Evolutionary conservation across 1,140 invertebrate species (phyloP).

Genomic region (Euglossa dilemma): DNA sequence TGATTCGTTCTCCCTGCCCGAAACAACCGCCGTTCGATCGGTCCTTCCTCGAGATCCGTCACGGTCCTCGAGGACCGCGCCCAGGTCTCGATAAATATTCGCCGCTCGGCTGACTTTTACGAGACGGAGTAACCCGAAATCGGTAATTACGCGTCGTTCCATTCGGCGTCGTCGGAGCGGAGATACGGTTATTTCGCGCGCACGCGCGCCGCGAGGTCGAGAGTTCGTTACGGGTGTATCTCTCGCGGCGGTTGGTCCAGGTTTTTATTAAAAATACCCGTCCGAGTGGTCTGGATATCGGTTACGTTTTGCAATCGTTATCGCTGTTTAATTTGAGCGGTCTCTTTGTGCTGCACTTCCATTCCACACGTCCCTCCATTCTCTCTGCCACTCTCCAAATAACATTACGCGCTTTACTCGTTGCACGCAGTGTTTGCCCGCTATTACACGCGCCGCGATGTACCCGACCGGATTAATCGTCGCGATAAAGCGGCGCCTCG

Average conservation of each 20-base stretch:
- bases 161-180: conserved; percentile 11
- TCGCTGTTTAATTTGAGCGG: conserved; percentile 26
- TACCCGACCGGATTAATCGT: conserved; percentile 36
- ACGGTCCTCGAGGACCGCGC: neutral
- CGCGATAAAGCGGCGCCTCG: conserved; percentile 34
- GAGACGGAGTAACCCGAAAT: conserved; percentile 26
- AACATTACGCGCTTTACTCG: conserved; percentile 31
- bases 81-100: neutral
- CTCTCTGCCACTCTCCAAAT: neutral
- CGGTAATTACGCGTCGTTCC: conserved; percentile 41
- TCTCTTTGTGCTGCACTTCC: neutral
- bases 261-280: conserved; percentile 15
- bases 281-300: neutral
- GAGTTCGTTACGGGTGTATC: conserved; percentile 8
- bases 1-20: neutral
- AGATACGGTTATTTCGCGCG: conserved; percentile 9
- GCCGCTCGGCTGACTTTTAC: conserved; percentile 21
- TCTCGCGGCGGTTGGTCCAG: neutral
- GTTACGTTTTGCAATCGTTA: conserved; percentile 15
- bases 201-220: neutral
- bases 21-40: neutral
- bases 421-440: conserved; percentile 14
- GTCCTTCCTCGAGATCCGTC: neutral
- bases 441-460: conserved; percentile 33
- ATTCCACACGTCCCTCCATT: no score